A percentile compares a stretch with the other conserved stretches of the same genome.
These are phyloP conservation scores for Phenganax stokvisi DNA, from an alignment of 92 coral and sea anemone species.

Conservation along the genomic window DNA sequence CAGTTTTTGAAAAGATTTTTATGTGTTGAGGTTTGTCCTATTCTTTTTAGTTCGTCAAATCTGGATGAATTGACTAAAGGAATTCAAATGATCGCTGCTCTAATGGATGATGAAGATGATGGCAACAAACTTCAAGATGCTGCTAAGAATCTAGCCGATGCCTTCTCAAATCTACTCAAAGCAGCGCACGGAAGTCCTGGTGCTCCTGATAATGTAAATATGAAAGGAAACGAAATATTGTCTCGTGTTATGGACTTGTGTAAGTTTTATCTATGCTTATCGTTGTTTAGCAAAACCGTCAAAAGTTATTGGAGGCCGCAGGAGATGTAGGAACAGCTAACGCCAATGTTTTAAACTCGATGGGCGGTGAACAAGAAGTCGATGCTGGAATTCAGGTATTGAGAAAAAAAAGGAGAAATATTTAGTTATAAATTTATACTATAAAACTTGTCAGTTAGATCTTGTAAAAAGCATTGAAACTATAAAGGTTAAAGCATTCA, in stretches of 20 bases:
- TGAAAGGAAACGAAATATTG: background rate
- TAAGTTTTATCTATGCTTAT: background rate
- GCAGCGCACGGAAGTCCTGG: conserved; percentile 92
- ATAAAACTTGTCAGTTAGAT: background rate
- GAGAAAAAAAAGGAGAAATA: background rate
- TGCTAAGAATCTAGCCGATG: conserved; percentile 83
- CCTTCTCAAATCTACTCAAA: conserved; percentile 76
- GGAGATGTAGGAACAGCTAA: conserved; percentile 91
- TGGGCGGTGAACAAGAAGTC: conserved; percentile 88
- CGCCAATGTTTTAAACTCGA: conserved; percentile 79
- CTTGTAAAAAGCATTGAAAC: background rate
- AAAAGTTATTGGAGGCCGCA: conserved; percentile 75
- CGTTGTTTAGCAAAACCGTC: conserved; percentile 57
- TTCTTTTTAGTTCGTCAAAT: conserved; percentile 65
- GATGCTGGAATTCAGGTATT: conserved; percentile 93
- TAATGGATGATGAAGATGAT: conserved; percentile 83
- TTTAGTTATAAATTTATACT: background rate
- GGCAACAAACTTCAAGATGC: conserved; percentile 79
- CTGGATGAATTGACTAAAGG: conserved; percentile 92
- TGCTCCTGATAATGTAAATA: conserved; percentile 66
- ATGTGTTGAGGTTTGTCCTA: background rate
- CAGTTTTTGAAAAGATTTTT: no score
- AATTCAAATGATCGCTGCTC: conserved; percentile 94
- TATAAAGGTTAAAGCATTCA: background rate
- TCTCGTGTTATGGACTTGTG: background rate